phyloP scores from a whole-genome alignment of 2,113 vertebrate species.

The Anguilla rostrata region DNA sequence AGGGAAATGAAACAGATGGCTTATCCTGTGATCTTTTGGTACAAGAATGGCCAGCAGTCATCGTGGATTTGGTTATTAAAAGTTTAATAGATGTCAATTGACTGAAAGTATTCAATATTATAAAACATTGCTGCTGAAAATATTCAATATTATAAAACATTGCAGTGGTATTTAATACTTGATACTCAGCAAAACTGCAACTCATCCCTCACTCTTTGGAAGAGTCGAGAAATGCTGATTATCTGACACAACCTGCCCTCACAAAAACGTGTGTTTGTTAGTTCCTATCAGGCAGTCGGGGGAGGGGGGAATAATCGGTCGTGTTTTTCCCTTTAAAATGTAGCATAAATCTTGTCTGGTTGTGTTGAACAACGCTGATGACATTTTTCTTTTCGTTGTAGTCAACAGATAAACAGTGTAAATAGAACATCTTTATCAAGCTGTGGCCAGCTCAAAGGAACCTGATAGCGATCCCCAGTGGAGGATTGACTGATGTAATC shows the following conservation, averaged over 20 bases:
- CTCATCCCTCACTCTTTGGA: neutral
- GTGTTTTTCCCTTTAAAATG: neutral
- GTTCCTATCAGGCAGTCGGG: neutral
- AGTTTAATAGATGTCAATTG: neutral
- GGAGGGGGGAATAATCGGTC: neutral
- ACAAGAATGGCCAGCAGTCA: neutral
- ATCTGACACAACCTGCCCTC: no score
- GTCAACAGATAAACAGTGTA: neutral
- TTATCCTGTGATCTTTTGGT: neutral
- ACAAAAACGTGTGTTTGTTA: neutral
- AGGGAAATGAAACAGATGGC: neutral
- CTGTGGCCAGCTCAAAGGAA: neutral
- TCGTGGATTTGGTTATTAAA: neutral
- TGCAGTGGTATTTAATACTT: neutral
- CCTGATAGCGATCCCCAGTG: neutral
- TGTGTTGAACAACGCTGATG: neutral
- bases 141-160: neutral
- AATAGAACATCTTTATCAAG: neutral
- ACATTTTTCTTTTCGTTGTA: neutral
- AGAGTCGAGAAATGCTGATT: no score
- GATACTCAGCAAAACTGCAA: neutral
- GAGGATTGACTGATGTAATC: neutral
- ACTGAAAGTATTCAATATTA: neutral
- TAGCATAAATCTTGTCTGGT: neutral
- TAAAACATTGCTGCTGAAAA: neutral